Conservation (phyloP, 2,888 invertebrate species). For the Acanthosepion esculentum region DNA sequence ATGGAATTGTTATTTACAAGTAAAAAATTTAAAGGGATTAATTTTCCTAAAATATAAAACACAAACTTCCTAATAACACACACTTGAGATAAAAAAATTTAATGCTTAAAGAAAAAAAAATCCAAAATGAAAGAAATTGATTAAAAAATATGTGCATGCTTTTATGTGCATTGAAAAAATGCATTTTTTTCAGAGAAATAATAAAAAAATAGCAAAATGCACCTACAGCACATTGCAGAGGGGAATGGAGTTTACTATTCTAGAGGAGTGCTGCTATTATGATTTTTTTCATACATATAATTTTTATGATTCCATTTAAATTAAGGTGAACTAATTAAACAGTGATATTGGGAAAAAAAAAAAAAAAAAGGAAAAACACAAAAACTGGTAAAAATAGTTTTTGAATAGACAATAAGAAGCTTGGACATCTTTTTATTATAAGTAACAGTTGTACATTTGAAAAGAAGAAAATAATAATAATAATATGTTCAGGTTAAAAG, state of each 20-base stretch:
- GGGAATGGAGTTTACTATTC: conserved; percentile 16
- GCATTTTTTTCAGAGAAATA: not conserved
- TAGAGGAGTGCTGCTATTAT: not conserved
- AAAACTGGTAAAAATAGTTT: not conserved
- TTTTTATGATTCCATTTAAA: not conserved
- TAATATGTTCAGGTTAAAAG: not conserved
- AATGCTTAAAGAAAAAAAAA: not conserved
- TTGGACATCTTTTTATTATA: not conserved
- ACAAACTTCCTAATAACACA: not conserved
- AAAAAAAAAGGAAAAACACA: not conserved
- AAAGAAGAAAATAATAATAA: not conserved
- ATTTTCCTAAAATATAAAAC: not conserved
- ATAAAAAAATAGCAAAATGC: not conserved
- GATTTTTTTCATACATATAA: no score
- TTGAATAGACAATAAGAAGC: conserved; percentile 20
- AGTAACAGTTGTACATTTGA: not conserved
- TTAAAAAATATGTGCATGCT: not conserved
- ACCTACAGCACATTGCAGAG: not conserved
- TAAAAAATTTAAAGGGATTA: not conserved
- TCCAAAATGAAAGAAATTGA: not conserved
- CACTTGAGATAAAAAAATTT: not conserved
- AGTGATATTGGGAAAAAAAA: not conserved
- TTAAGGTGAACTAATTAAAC: not conserved
- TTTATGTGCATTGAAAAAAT: conserved; percentile 20
- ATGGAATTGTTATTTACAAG: not conserved